These are phyloP conservation scores for Aulostomus chinensis DNA, from an alignment of 2,797 vertebrate genomes.

Conservation along the genomic window DNA sequence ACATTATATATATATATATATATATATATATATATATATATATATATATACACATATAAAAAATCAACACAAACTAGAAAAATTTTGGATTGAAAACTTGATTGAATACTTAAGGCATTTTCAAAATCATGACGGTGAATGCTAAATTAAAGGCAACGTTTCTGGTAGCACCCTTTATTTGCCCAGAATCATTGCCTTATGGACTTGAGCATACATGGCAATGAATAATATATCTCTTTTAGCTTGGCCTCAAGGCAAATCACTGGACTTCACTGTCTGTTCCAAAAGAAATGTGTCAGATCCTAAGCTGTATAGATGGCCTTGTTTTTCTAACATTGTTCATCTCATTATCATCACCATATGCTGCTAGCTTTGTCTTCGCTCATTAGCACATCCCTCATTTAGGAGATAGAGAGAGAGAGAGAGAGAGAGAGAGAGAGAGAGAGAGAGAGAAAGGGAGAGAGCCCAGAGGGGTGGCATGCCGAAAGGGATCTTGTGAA, in stretches of 20 bases:
- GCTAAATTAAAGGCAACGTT: slow-evolving; percentile 29
- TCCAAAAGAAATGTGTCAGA: slow-evolving; percentile 39
- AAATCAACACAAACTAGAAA: too few species aligned
- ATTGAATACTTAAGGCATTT: too few species aligned
- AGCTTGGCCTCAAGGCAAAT: slow-evolving; percentile 41
- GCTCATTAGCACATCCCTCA: slow-evolving; percentile 65
- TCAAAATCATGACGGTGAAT: too few species aligned
- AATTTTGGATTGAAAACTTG: too few species aligned
- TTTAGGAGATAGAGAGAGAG: slow-evolving; percentile 51
- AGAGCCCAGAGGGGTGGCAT: slow-evolving; percentile 16
- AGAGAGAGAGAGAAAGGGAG: slow-evolving; percentile 29
- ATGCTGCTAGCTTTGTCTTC: slow-evolving; percentile 70
- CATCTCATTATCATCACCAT: slow-evolving; percentile 77
- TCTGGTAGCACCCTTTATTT: slow-evolving; percentile 21
- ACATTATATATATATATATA: too few species aligned
- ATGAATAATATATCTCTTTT: slow-evolving; percentile 58
- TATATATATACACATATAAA: too few species aligned
- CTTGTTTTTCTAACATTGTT: slow-evolving; percentile 74
- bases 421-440: slow-evolving; percentile 31
- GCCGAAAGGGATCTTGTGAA: slow-evolving; percentile 6
- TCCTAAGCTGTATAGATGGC: slow-evolving; percentile 48
- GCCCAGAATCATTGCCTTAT: slow-evolving; percentile 36
- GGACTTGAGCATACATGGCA: slow-evolving; percentile 24
- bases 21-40: too few species aligned
- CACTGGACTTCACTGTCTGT: slow-evolving; percentile 17